These are phyloP conservation scores for Drosophila lacteicornis DNA, from an alignment of 1,140 invertebrate species.

Conservation along the genomic window DNA sequence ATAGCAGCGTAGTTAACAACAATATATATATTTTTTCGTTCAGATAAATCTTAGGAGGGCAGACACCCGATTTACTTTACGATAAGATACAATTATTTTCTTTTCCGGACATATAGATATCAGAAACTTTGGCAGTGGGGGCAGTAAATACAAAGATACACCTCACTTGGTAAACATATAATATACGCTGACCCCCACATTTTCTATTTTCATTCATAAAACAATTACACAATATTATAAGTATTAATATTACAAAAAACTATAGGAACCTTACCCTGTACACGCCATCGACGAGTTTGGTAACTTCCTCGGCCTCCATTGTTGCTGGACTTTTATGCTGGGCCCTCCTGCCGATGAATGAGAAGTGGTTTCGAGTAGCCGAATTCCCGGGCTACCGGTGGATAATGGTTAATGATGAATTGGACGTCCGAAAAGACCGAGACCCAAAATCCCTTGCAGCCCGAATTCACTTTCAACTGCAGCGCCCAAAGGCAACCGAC, in stretches of 20 bases:
- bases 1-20: no score
- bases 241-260: neutral
- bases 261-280: constrained; percentile 89
- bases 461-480: constrained; percentile 77
- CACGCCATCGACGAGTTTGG: constrained; percentile 94
- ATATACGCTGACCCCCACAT: neutral
- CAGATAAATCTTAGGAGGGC: neutral
- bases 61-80: no score
- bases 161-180: no score
- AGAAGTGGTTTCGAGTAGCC: constrained; percentile 34
- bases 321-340: constrained; percentile 16
- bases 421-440: neutral
- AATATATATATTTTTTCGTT: no score
- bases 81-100: no score
- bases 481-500: constrained; percentile 41
- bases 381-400: constrained; percentile 44
- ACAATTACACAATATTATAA: constrained; percentile 13
- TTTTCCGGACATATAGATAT: neutral
- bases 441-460: constrained; percentile 33
- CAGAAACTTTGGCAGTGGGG: no score
- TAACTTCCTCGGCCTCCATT: constrained; percentile 95
- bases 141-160: no score
- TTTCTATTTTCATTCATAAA: constrained; percentile 17
- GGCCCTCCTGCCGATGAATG: constrained; percentile 38
- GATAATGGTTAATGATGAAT: constrained; percentile 18